Conservation (phyloP, 1,140 invertebrate genomes). For the Lucilia sericata region DNA sequence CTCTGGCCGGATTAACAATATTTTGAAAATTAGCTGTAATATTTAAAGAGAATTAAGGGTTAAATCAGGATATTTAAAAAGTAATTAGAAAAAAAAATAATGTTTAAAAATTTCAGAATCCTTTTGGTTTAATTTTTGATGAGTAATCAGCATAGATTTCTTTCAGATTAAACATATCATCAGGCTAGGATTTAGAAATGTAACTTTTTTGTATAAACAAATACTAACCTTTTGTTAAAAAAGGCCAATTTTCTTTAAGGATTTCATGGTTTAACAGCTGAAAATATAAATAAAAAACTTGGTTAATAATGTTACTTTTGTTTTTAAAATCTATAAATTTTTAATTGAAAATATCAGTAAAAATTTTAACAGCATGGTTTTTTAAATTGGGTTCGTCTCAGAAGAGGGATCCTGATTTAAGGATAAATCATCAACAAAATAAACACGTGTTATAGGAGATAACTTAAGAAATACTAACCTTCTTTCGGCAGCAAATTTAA, state of each 20-base stretch:
- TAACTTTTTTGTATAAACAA: not conserved
- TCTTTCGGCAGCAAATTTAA: no score
- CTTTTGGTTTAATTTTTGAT: constrained; percentile 46
- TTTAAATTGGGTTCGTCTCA: constrained; percentile 31
- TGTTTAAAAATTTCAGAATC: constrained; percentile 39
- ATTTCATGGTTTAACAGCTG: not conserved
- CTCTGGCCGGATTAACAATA: not conserved
- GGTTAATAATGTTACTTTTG: not conserved
- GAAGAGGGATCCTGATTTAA: constrained; percentile 27
- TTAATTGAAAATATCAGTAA: not conserved
- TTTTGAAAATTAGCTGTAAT: not conserved
- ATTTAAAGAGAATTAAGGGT: not conserved
- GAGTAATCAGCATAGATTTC: constrained; percentile 40
- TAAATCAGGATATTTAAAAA: not conserved
- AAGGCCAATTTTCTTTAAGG: not conserved
- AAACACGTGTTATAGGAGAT: not conserved
- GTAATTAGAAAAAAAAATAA: constrained; percentile 5
- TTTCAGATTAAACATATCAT: constrained; percentile 33
- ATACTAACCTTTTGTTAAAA: not conserved
- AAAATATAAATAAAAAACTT: not conserved
- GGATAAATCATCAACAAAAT: constrained; percentile 23
- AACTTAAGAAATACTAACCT: not conserved
- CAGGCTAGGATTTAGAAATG: not conserved
- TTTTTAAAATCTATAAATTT: not conserved
- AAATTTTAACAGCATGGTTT: constrained; percentile 33